Percentiles rank a stretch among this genome's conserved stretches.
Evolutionary conservation across 1,140 invertebrate species (phyloP).

Genomic region (Thalassaphorura encarpata): DNA sequence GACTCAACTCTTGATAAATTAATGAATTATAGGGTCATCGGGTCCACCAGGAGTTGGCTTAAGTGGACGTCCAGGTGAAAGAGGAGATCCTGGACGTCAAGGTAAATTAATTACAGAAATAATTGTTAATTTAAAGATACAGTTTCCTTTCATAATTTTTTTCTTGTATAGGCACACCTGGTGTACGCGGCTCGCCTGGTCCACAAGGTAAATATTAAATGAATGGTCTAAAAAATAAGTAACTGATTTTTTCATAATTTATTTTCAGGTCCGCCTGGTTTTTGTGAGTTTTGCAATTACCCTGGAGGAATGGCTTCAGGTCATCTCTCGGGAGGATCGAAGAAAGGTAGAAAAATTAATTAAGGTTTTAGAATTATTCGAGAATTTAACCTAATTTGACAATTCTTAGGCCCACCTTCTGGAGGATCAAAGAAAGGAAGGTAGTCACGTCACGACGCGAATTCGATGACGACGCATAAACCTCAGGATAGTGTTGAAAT

Average conservation of each 20-base stretch:
- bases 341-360: not conserved
- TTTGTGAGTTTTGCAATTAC: slow-evolving; percentile 50
- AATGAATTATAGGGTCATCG: slow-evolving; percentile 43
- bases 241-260: too few relatives aligned
- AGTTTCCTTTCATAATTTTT: not conserved
- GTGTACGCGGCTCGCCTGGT: slow-evolving; percentile 39
- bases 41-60: slow-evolving; percentile 51
- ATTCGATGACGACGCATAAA: too few relatives aligned
- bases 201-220: slow-evolving; percentile 33
- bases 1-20: not conserved
- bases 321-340: not conserved
- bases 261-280: slow-evolving; percentile 47
- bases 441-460: too few relatives aligned
- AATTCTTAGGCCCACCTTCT: not conserved
- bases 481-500: too few relatives aligned
- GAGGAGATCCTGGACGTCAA: slow-evolving; percentile 36
- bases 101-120: not conserved
- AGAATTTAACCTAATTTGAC: not conserved
- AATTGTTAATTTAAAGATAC: not conserved
- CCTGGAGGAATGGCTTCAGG: slow-evolving; percentile 3
- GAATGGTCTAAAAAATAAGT: slow-evolving; percentile 11
- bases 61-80: slow-evolving; percentile 48
- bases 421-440: slow-evolving; percentile 11
- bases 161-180: slow-evolving; percentile 38
- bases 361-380: not conserved